These are phyloP conservation scores for Taeniopygia guttata DNA, from an alignment of 2,797 vertebrate genomes.

Conservation along the genomic window DNA sequence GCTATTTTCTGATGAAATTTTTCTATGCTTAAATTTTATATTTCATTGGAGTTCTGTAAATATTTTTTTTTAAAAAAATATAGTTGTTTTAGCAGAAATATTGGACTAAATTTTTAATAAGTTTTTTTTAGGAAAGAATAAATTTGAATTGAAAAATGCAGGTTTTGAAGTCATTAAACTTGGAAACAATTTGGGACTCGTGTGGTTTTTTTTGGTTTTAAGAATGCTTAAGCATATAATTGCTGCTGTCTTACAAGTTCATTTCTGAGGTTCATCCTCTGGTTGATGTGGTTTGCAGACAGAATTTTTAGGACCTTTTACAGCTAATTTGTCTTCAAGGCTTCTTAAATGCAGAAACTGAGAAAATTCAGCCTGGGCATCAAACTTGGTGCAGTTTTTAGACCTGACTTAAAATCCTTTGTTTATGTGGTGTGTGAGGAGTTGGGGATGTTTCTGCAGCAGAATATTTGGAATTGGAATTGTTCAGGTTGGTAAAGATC, in stretches of 20 bases:
- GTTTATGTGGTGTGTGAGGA: not conserved
- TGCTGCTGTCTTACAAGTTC: rapidly evolving
- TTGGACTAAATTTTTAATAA: not conserved
- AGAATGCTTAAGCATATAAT: not conserved
- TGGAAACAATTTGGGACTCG: not conserved
- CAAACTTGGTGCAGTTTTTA: not conserved
- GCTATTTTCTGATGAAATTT: not conserved
- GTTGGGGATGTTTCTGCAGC: not conserved
- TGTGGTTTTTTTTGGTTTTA: not conserved
- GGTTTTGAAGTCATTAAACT: constrained; percentile 38
- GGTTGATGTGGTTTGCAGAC: not conserved
- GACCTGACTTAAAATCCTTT: not conserved
- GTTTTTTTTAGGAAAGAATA: not conserved
- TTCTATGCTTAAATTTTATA: not conserved
- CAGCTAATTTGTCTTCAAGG: not conserved
- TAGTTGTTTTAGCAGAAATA: not conserved
- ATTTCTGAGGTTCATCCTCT: not conserved
- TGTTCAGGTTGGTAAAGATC: not conserved
- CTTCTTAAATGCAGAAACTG: not conserved
- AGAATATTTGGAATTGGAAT: not conserved
- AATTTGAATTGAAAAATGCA: not conserved
- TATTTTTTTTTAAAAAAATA: not conserved
- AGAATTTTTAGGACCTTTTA: not conserved
- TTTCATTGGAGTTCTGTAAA: constrained; percentile 36
- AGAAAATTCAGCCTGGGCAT: not conserved